Evolutionary conservation across 2,888 invertebrate species (phyloP), one percentile per base, ranked within the genome.

Genomic region (Gerris lacustris): DNA sequence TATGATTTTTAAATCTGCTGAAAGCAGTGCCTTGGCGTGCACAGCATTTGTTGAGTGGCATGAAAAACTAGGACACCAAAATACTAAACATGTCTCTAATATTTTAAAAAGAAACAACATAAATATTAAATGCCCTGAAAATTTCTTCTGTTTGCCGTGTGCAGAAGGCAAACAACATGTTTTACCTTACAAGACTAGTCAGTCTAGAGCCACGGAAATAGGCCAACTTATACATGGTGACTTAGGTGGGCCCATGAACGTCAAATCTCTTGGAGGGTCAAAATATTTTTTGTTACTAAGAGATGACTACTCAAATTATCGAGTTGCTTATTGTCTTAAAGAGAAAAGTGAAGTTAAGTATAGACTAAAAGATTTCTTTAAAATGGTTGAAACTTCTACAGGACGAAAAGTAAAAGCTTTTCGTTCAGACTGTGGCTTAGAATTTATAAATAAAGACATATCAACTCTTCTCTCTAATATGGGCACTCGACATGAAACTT

Each of bases 401-500:
- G 76, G 76, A 6, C 75, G 76, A 71, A 70, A 71, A n/a, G 72
- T 78, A 6, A 76, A 75, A 70, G 76, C 77, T 67, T 67, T 78
- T 9, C 67, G 77, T 11, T 77, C 75, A 69, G 77, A 78, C 67
- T 77, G 76, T 72, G 77, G 77, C 15, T 75, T 76, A 43, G 77
- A 79, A 71, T 77, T 77, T 68, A 76, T 76, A 67, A 77, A 77
- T 64, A 70, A 73, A 70, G 75, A 76, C 44, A 73, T 76, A 15
- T 67, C 72, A 71, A 67, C 68, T 17, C 75, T 77, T 69, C 66
- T 78, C 47, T 67, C 63, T 6, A n/a, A 66, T 47, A 6, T 6
- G 0, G 73, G 72, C 7, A 62, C 73, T 9, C 31, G 1, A 18
- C 68, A 73, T 7, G 5, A 67, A 11, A 47, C 67, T 6, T 71